phyloP scores from a whole-genome alignment of 2,797 vertebrate species.

The Amphiprion clarkii region DNA sequence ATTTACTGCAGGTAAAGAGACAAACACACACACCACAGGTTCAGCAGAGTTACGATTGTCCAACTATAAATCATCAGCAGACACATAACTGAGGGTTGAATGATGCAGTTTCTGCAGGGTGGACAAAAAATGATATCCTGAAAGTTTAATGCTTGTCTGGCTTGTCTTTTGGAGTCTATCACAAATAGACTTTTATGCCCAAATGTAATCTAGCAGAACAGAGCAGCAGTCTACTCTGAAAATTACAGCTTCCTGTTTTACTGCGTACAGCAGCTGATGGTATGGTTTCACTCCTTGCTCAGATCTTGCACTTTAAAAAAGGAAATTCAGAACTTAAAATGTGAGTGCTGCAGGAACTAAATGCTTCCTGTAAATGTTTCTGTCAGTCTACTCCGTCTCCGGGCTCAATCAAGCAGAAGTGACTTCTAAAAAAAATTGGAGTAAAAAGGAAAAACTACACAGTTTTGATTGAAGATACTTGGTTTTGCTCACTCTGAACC shows the following conservation, averaged over 20 bases:
- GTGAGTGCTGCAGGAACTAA: not conserved
- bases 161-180: not conserved
- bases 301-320: not conserved
- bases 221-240: not conserved
- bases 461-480: too few relatives aligned
- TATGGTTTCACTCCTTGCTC: not conserved
- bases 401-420: too few relatives aligned
- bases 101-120: conserved; percentile 11
- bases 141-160: not conserved
- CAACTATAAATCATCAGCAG: conserved; percentile 31
- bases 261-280: not conserved
- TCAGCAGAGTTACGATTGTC: conserved; percentile 21
- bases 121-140: not conserved
- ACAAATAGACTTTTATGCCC: not conserved
- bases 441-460: too few relatives aligned
- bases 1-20: conserved; percentile 82
- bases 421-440: too few relatives aligned
- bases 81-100: not conserved
- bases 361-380: not conserved
- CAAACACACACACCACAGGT: conserved; percentile 24
- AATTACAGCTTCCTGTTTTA: not conserved
- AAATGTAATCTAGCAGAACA: not conserved
- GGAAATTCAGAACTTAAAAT: too few relatives aligned
- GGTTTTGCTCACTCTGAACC: too few relatives aligned
- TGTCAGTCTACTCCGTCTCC: too few relatives aligned